phyloP scores from a whole-genome alignment of 2,797 vertebrate species.

The Molossus molossus region DNA sequence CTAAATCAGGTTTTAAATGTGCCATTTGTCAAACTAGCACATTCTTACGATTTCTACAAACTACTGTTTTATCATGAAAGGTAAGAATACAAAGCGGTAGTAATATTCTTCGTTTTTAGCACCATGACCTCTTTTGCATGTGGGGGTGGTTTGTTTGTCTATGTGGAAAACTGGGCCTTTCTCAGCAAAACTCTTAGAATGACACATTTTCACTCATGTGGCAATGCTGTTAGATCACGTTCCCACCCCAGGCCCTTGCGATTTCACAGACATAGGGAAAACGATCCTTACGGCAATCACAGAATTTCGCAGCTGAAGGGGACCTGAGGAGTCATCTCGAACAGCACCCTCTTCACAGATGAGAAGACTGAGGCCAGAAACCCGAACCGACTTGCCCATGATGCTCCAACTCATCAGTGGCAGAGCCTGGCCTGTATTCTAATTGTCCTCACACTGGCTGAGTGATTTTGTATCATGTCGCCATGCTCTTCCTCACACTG shows the following conservation, averaged over 20 bases:
- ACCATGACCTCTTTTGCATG: slow-evolving; percentile 28
- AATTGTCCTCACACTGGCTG: background rate
- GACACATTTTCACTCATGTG: slow-evolving; percentile 71
- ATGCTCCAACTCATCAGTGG: accelerated
- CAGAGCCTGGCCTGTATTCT: background rate
- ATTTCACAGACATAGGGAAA: slow-evolving; percentile 68
- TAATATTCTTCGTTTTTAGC: slow-evolving; percentile 86
- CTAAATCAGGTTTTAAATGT: slow-evolving; percentile 91
- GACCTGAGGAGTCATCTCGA: background rate
- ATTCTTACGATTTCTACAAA: slow-evolving; percentile 89
- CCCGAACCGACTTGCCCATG: accelerated
- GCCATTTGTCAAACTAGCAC: slow-evolving; percentile 89
- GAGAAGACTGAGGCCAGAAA: slow-evolving; percentile 45
- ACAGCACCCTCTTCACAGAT: background rate
- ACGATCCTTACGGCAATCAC: slow-evolving; percentile 57
- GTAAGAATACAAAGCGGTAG: slow-evolving; percentile 82
- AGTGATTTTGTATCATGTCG: background rate
- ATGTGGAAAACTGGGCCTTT: slow-evolving; percentile 62
- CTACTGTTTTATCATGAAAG: slow-evolving; percentile 89
- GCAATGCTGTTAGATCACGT: slow-evolving; percentile 62
- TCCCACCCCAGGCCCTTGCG: slow-evolving; percentile 37
- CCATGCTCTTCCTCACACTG: background rate
- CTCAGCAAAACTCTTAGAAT: slow-evolving; percentile 81
- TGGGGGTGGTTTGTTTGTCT: slow-evolving; percentile 79
- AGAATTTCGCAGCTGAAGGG: slow-evolving; percentile 49